Percentiles rank a stretch among this genome's conserved stretches.
Conservation (phyloP, 2,888 invertebrate genomes). For the Leptopilina drosophilae region DNA sequence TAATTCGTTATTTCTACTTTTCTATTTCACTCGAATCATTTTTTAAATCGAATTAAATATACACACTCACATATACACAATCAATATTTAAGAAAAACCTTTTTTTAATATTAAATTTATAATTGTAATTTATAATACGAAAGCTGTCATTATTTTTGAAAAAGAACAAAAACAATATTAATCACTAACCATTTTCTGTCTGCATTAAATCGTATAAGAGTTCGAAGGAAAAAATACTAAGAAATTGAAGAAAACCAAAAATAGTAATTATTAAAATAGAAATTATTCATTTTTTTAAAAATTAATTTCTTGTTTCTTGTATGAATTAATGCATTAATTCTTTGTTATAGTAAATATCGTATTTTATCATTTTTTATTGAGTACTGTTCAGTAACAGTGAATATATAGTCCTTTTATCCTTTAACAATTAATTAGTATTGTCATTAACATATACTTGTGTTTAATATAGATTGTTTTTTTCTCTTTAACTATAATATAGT, state of each 20-base stretch:
- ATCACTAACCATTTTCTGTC: not conserved
- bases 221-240: not conserved
- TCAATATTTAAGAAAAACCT: slow-evolving; percentile 7
- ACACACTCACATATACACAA: slow-evolving; percentile 27
- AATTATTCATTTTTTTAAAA: not conserved
- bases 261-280: no score
- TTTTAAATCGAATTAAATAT: slow-evolving; percentile 37
- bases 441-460: slow-evolving; percentile 26
- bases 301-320: not conserved
- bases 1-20: not conserved
- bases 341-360: not conserved
- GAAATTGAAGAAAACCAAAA: no score
- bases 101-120: not conserved
- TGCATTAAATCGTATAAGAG: not conserved
- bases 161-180: not conserved
- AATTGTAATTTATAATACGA: not conserved
- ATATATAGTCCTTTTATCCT: slow-evolving; percentile 3
- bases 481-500: no score
- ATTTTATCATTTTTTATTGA: slow-evolving; percentile 1
- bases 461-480: not conserved
- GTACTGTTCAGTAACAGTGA: slow-evolving; percentile 8
- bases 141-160: slow-evolving; percentile 1
- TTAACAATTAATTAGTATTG: slow-evolving; percentile 23
- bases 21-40: slow-evolving; percentile 8
- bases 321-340: not conserved